Evolutionary conservation across 1,140 invertebrate species (phyloP), one percentile per base, ranked within the genome.

Genomic region (Charaxes varanes): DNA sequence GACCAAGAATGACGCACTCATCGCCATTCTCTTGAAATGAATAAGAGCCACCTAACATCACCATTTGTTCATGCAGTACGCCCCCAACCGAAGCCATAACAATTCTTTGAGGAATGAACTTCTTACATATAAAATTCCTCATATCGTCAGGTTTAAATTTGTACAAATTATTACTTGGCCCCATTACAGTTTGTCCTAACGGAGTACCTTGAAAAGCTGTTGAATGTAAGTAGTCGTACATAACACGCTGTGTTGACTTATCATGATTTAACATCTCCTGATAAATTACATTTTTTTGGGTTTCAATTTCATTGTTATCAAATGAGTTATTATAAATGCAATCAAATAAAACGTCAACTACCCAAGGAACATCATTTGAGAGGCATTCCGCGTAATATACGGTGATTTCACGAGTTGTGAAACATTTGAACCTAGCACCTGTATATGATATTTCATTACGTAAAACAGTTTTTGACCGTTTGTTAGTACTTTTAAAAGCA

Each of bases 31-130:
- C 10, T 13, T 41, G 41, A 42, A 30, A 32, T 14, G 64, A 13
- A 33, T 60, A 59, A 0, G 37, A 32, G 6, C 47, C 50, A 2
- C 60, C 65, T 2, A 68, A 48, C 13, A 48, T 17, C n/a, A 62
- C 33, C 7, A 74, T 30, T 17, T 60, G 40, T 2, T 65, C 56
- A 22, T 76, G 76, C 28, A 44, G 60, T 0, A 97, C 90, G 37
- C 94, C 96, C 46, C 97, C 97, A 48, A 96, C 94, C 34, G 91
- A 94, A 40, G 94, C 93, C 15, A 99, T 77, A 1, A 98, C 94
- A 71, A 97, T 95, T 46, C 94, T 87, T 22, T 53, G 57, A 3
- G 92, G 91, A 56, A 93, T 93, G 84, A 97, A 97, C 68, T 95
- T 91, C 31, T 86, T 89, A 11, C 86, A 87, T 26, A 97, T 88